Conservation (phyloP, 2,888 invertebrate genomes). For the Eristalis intricaria region DNA sequence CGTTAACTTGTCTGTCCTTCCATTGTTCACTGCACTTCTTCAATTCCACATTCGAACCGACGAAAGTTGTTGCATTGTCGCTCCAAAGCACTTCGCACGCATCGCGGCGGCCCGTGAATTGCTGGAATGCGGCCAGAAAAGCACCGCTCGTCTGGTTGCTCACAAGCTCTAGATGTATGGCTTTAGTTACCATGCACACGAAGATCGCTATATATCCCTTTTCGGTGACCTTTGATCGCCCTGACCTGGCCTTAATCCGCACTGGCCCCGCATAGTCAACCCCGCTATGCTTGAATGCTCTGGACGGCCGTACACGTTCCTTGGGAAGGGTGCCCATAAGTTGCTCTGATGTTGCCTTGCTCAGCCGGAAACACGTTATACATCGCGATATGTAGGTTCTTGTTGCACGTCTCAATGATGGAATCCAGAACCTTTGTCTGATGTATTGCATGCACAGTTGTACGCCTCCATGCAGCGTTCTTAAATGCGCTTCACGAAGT, state of each 20-base stretch:
- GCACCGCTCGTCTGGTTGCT: no score
- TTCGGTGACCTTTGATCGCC: conserved; percentile 5
- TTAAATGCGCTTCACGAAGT: conserved; percentile 7
- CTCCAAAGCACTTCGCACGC: no score
- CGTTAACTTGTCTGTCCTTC: no score
- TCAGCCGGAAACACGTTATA: conserved; percentile 18
- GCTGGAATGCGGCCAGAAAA: no score
- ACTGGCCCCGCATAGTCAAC: conserved; percentile 10
- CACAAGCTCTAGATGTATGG: no score
- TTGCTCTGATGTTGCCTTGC: conserved; percentile 2
- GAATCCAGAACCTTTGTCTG: conserved; percentile 18
- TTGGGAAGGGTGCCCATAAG: conserved; percentile 12
- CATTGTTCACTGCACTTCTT: no score
- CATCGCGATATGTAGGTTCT: background rate
- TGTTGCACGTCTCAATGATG: background rate
- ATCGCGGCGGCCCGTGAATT: no score
- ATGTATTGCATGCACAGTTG: no score
- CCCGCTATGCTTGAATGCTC: conserved; percentile 19
- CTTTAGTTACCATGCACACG: no score
- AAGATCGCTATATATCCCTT: conserved; percentile 30
- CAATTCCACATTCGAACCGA: no score
- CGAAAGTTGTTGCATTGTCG: no score
- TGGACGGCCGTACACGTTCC: background rate
- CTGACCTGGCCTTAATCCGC: conserved; percentile 14
- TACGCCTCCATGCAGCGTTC: conserved; percentile 17